phyloP scores from a whole-genome alignment of 2,888 invertebrate genomes.

The Sussaba pulchella region DNA sequence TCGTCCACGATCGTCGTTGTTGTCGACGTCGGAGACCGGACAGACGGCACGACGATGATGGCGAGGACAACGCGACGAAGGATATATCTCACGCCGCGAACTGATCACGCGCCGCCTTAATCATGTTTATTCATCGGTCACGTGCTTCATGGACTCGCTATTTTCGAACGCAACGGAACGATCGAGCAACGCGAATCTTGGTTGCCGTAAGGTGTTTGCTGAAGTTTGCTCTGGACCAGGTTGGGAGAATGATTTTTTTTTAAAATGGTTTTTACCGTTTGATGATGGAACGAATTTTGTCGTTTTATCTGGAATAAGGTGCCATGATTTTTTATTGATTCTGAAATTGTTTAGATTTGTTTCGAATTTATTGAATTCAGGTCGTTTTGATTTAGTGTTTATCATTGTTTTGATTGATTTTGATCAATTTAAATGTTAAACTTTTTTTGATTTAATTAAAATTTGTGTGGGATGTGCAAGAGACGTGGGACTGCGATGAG shows the following conservation, averaged over 20 bases:
- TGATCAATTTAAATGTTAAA: too few species aligned
- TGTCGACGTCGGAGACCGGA: slow-evolving; percentile 9
- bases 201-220: too few species aligned
- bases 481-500: too few species aligned
- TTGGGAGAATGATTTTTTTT: too few species aligned
- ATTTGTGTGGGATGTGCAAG: too few species aligned
- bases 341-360: neutral
- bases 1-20: slow-evolving; percentile 31
- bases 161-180: neutral
- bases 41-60: slow-evolving; percentile 29
- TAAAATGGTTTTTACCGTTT: too few species aligned
- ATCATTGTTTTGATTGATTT: too few species aligned
- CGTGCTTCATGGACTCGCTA: neutral
- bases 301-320: neutral
- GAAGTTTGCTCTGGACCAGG: too few species aligned
- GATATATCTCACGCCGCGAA: slow-evolving; percentile 42
- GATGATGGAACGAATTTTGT: neutral
- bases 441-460: too few species aligned
- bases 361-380: too few species aligned
- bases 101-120: slow-evolving; percentile 43
- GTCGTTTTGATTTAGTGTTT: too few species aligned
- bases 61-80: slow-evolving; percentile 51
- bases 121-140: slow-evolving; percentile 59
- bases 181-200: too few species aligned
- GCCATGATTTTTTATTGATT: neutral